Base-by-base conservation (phyloP, 2,797 vertebrate genomes). In the Melanotaenia nigrans region DNA sequence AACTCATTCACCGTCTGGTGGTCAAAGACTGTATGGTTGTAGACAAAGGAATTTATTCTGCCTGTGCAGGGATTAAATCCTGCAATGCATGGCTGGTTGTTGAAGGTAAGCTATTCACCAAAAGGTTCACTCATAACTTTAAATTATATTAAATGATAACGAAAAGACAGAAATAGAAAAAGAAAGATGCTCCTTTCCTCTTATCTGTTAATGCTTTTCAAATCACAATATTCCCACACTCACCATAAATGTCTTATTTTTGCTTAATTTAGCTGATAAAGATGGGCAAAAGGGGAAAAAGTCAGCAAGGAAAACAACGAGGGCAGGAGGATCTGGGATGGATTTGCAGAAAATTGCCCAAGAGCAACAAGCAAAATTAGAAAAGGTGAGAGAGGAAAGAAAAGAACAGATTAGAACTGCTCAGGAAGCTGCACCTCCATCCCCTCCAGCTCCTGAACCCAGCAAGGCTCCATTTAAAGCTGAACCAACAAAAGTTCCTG, bases 71-170 rank as follows among this genome's bases (percentile, higher is more conserved):
- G 56, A 93, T 94, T 35, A 93, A 95, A 25, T 89, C 90, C 28
- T 95, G 94, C 65, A 96, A 94, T 0, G 95, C 96, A 64, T 97
- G 95, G 94, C 94, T 97, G 18, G 51, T 95, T 0, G 94, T 97
- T n/a, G 94, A 95, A 92, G 83, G 96, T 96, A 90, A 92, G 95
- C 80, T n/a, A 38, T 67, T 63, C 1, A 54, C 1, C 9, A 30
- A 62, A 71, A 73, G 1, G 32, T 30, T 18, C 12, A 54, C 1
- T 25, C 1, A 55, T 24, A 40, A 69, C 60, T 40, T 42, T 16
- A 35, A 68, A 54, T 66, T 30, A 76, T 36, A 38, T 25, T 55
- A 3, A 3, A 35, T 49, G 38, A 3, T 33, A 55, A 65, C 55
- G 0, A 1, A 45, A 18, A 38, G 33, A 33, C 45, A 42, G 11